These are phyloP conservation scores for Centrocercus urophasianus DNA, from an alignment of 2,113 vertebrate genomes.

Conservation along the genomic window DNA sequence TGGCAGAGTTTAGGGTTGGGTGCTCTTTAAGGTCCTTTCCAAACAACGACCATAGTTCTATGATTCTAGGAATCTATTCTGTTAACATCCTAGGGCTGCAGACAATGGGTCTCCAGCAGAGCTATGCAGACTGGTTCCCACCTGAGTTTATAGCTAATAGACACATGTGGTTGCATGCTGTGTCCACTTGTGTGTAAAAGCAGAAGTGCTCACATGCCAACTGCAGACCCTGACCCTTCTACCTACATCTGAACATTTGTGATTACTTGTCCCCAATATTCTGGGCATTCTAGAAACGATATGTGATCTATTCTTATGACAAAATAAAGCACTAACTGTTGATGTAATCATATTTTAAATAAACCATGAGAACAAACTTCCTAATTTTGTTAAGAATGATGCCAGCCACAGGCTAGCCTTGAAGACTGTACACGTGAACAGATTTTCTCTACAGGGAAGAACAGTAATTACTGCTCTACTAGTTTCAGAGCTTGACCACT, in stretches of 20 bases:
- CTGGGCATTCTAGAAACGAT: not conserved
- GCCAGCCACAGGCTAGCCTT: not conserved
- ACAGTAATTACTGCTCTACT: not conserved
- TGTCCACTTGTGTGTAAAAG: not conserved
- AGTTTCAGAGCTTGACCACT: not conserved
- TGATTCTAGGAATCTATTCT: not conserved
- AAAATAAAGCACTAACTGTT: not conserved
- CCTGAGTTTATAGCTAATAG: not conserved
- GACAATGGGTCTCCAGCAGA: not conserved
- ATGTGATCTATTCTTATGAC: not conserved
- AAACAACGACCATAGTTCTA: not conserved
- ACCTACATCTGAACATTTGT: not conserved
- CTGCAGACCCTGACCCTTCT: not conserved
- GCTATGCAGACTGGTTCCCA: not conserved
- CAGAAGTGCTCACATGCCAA: not conserved
- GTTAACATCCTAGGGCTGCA: not conserved
- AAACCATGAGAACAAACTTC: not conserved
- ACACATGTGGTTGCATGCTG: no score
- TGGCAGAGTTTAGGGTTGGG: not conserved
- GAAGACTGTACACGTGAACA: not conserved
- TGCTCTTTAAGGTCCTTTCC: not conserved
- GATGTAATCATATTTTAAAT: conserved; percentile 1
- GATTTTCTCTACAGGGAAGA: not conserved
- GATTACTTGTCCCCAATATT: not conserved
- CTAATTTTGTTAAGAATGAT: not conserved